Percentiles rank a stretch among this genome's conserved stretches.
phyloP scores from a whole-genome alignment of 2,113 vertebrate genomes.

The Megaptera novaeangliae region DNA sequence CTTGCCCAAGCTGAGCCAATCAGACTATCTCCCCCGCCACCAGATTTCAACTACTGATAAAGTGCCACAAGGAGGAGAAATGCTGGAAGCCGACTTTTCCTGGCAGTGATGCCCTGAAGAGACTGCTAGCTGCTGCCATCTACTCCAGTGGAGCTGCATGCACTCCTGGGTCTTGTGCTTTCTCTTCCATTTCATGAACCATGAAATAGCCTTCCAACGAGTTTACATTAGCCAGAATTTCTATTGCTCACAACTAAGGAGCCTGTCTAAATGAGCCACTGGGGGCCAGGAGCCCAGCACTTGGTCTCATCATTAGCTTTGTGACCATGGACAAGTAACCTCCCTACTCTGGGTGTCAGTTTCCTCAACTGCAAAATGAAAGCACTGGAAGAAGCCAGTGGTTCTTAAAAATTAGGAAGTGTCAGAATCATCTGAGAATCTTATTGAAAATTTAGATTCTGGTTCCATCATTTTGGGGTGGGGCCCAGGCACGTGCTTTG shows the following conservation, averaged over 20 bases:
- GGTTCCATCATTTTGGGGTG: not conserved
- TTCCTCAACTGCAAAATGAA: not conserved
- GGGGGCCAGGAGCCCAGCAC: not conserved
- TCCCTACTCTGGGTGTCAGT: too few relatives aligned
- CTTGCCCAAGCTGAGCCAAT: not conserved
- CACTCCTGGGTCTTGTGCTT: not conserved
- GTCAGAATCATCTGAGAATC: not conserved
- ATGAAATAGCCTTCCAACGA: not conserved
- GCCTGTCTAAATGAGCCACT: not conserved
- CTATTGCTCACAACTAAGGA: not conserved
- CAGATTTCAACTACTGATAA: not conserved
- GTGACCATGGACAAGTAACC: not conserved
- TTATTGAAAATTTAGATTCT: not conserved
- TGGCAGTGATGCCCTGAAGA: not conserved
- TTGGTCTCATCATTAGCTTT: not conserved
- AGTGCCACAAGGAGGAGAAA: not conserved
- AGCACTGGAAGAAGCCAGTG: not conserved
- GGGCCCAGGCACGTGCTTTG: not conserved
- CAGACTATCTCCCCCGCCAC: not conserved
- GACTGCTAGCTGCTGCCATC: not conserved
- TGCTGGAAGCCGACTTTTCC: not conserved
- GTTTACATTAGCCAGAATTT: not conserved
- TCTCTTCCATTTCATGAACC: not conserved
- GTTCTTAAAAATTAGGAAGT: not conserved
- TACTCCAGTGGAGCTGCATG: not conserved